Evolutionary conservation across 2,797 vertebrate genomes (phyloP), one percentile per base, ranked within the genome.

Genomic region (Esox masquinongy): DNA sequence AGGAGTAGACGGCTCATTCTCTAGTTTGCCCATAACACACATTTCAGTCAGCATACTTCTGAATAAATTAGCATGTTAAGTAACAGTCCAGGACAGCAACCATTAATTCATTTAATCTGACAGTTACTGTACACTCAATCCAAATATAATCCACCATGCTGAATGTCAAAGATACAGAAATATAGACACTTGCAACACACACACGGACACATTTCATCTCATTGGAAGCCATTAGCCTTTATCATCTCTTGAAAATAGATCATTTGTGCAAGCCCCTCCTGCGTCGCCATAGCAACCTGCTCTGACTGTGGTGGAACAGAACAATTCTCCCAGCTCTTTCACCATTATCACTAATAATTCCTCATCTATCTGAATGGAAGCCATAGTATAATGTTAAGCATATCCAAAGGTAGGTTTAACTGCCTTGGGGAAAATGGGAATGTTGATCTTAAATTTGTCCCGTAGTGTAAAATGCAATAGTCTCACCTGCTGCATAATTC

Each of bases 281-380:
- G 68, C 34, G 88, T 93, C 83, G 83, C 93, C 91, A 93, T 95
- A 89, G 90, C 83, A 92, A 95, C 92, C 79, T 36, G 74, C 82
- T 84, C 73, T 70, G 80, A 82, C 88, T 88, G 78, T 82, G 76
- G 79, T 79, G 51, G 64, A 82, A 85, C 14, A 17, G 8, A 39
- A 17, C 29, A 34, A 61, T 83, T 68, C 36, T 84, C 51, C 71
- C 51, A 73, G 14, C 81, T 80, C 79, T 64, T 72, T 67, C 64
- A 75, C 72, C 68, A 70, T 50, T 75, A 73, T 73, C 39, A 83
- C 78, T 70, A 63, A 47, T 73, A 68, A 67, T 72, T 69, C 49
- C 59, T 14, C 64, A 73, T 8, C 80, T 56, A 66, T 71, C 15
- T 76, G 16, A 76, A 72, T 77, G 75, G 22, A 66, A 71, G 1